phyloP scores from a whole-genome alignment of 1,140 invertebrate species.

The Phocides pigmalion region DNA sequence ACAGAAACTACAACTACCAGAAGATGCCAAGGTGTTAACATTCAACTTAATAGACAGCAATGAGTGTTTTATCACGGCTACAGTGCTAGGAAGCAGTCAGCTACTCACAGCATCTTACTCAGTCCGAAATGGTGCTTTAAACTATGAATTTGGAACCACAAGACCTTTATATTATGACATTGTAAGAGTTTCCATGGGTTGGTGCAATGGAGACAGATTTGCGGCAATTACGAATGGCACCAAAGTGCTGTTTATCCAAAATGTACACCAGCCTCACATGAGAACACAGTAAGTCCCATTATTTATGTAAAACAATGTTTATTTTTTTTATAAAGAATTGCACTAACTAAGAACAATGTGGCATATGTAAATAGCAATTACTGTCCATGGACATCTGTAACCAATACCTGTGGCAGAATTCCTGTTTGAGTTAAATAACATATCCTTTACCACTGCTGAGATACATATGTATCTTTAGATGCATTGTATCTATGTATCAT shows the following conservation, averaged over 20 bases:
- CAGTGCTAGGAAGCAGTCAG: slow-evolving; percentile 26
- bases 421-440: too few relatives aligned
- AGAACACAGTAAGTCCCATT: slow-evolving; percentile 53
- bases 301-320: too few relatives aligned
- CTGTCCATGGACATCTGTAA: too few relatives aligned
- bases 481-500: too few relatives aligned
- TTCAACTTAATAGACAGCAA: slow-evolving; percentile 71
- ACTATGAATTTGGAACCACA: slow-evolving; percentile 49
- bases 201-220: slow-evolving; percentile 63
- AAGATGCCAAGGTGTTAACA: slow-evolving; percentile 51
- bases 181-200: slow-evolving; percentile 62
- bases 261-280: slow-evolving; percentile 59
- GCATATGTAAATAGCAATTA: too few relatives aligned
- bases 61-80: slow-evolving; percentile 66
- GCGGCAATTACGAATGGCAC: slow-evolving; percentile 72
- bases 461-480: too few relatives aligned
- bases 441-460: too few relatives aligned
- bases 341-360: too few relatives aligned
- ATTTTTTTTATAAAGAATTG: too few relatives aligned
- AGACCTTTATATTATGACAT: slow-evolving; percentile 49
- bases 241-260: slow-evolving; percentile 59
- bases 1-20: slow-evolving; percentile 64
- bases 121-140: slow-evolving; percentile 59
- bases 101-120: slow-evolving; percentile 49
- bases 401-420: too few relatives aligned